A percentile compares a stretch with the other conserved stretches of the same genome.
Evolutionary conservation across 2,888 invertebrate species (phyloP).

Genomic region (Acrobasis suavella): DNA sequence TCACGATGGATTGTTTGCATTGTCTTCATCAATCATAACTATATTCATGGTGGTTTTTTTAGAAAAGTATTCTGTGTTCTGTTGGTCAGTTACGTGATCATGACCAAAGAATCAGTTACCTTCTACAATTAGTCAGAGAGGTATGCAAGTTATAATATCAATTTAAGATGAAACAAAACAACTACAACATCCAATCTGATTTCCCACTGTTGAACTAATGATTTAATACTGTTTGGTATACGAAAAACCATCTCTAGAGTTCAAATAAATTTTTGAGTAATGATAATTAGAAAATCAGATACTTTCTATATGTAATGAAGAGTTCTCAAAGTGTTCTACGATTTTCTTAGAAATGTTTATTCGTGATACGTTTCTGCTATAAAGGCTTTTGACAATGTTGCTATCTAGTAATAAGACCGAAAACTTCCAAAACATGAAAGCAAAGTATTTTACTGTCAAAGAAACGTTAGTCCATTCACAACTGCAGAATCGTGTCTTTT

Average conservation of each 20-base stretch:
- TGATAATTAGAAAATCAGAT: too few relatives aligned
- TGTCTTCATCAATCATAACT: constrained; percentile 15
- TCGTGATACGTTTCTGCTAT: too few relatives aligned
- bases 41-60: background rate
- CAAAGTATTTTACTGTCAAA: background rate
- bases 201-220: too few relatives aligned
- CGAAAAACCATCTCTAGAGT: too few relatives aligned
- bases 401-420: too few relatives aligned
- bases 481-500: background rate
- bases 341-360: too few relatives aligned
- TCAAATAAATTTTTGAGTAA: too few relatives aligned
- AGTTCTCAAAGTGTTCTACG: background rate
- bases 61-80: background rate
- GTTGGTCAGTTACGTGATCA: constrained; percentile 1
- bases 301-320: too few relatives aligned
- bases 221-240: too few relatives aligned
- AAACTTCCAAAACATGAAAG: background rate
- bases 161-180: background rate
- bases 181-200: too few relatives aligned
- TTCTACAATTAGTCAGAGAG: background rate
- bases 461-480: background rate
- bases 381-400: too few relatives aligned
- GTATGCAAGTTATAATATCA: background rate
- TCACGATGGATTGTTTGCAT: constrained; percentile 20
- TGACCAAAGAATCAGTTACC: background rate